Evolutionary conservation across 2,888 invertebrate species (phyloP), one percentile per base, ranked within the genome.

Genomic region (Agonopterix arenella): DNA sequence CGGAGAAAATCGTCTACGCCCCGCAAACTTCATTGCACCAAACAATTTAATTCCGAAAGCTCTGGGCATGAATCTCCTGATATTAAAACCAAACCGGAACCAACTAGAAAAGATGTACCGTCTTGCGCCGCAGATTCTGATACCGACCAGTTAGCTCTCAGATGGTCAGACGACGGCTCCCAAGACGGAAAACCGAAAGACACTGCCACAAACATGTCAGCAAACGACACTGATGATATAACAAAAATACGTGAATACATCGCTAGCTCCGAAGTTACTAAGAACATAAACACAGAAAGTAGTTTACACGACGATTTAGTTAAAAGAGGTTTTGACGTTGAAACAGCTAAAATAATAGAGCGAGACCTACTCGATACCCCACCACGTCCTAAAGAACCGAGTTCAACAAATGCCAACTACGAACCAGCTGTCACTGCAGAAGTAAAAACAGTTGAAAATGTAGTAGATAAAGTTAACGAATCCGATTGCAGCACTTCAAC

Each of bases 1-100:
- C 78, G 89, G 40, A 73, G 89, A 61, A 90, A 90, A 65, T 90
- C 89, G 11, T 88, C 89, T 1, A 89, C 89, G 2, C 89, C 89
- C 2, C 73, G 90, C 57, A 89, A 90, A 71, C 65, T 89, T 5
- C 70, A 84, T 54, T 79, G 83, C 49, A 76, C 73, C 42, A 84
- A 88, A 69, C 62, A 68, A 46, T 77, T 80, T 59, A 72, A 73
- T 57, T 75, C 78, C 4, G 77, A 77, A 61, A 78, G 70, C 60
- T 71, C 74, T 45, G 66, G 66, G 4, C 68, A 72, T 45, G 71
- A 72, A 48, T 77, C 77, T 13, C 75, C 76, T 9, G 81, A 80
- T 54, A 61, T 56, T 38, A 54, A 54, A 51, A 13, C 55, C 50
- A 60, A 61, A 49, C 36, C 48, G 18, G 63, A 63, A 55, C 56